Conservation (phyloP, 2,797 vertebrate species). For the Pitangus sulphuratus region DNA sequence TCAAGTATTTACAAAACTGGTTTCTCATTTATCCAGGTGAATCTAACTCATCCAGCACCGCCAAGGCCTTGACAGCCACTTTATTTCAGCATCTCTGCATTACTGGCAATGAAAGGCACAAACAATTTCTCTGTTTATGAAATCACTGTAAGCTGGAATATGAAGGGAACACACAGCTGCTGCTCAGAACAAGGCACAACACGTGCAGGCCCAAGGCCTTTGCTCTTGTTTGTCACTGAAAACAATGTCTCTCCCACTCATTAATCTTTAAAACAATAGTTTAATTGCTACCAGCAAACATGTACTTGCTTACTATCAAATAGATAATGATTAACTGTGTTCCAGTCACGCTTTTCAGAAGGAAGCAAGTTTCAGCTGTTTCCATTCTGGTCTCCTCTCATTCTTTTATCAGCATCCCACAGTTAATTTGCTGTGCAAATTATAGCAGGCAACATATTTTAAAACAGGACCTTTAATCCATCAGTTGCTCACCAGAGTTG, state of each 20-base stretch:
- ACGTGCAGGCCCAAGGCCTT: background rate
- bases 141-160: background rate
- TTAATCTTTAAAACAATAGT: constrained; percentile 14
- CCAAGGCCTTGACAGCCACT: background rate
- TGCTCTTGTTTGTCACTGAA: constrained; percentile 8
- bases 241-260: background rate
- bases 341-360: background rate
- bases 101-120: fast-evolving
- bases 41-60: background rate
- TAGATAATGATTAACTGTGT: background rate
- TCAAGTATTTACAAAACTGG: background rate
- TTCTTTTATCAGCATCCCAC: background rate
- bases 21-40: background rate
- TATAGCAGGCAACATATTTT: background rate
- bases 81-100: background rate
- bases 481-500: fast-evolving
- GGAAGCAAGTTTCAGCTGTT: background rate
- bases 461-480: background rate
- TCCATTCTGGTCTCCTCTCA: background rate
- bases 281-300: background rate
- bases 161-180: background rate
- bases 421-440: background rate
- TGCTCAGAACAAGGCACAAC: background rate
- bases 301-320: background rate
- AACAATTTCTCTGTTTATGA: background rate